Evolutionary conservation across 2,113 vertebrate genomes (phyloP).

Genomic region (Podarcis muralis): DNA sequence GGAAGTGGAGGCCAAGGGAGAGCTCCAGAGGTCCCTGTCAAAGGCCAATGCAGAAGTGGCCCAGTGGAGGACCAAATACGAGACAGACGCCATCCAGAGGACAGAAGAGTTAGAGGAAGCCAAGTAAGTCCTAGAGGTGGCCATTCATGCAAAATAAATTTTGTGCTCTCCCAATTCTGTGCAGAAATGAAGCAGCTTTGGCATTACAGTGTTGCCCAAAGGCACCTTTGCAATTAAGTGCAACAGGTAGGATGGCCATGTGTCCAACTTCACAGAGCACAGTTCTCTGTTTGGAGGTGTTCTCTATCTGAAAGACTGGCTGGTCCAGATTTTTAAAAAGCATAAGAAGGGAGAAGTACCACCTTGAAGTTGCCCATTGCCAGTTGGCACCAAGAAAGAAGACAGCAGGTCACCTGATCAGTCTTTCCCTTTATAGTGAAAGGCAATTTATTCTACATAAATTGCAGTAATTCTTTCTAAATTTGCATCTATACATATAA

Average conservation of each 20-base stretch:
- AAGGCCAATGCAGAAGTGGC: constrained; percentile 92
- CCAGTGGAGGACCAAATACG: constrained; percentile 94
- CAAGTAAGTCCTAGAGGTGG: constrained; percentile 79
- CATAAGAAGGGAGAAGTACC: too few relatives aligned
- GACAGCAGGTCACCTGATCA: not conserved
- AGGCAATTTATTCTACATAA: not conserved
- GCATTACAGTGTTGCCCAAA: not conserved
- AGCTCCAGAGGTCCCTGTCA: constrained; percentile 88
- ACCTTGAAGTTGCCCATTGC: too few relatives aligned
- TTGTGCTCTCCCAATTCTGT: not conserved
- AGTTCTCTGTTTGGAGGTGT: not conserved
- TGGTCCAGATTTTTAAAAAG: too few relatives aligned
- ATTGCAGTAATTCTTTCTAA: not conserved
- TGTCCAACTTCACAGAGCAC: not conserved
- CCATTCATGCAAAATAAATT: not conserved
- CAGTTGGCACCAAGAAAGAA: not conserved
- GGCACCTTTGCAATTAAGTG: not conserved
- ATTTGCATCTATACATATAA: not conserved
- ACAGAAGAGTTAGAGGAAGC: constrained; percentile 95
- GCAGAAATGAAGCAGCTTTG: not conserved
- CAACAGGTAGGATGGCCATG: not conserved
- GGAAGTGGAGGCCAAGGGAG: constrained; percentile 87
- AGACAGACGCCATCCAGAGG: constrained; percentile 93
- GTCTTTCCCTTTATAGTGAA: not conserved
- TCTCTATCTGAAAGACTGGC: too few relatives aligned